phyloP scores from a whole-genome alignment of 2,888 invertebrate species.

The Lamproptera curius region DNA sequence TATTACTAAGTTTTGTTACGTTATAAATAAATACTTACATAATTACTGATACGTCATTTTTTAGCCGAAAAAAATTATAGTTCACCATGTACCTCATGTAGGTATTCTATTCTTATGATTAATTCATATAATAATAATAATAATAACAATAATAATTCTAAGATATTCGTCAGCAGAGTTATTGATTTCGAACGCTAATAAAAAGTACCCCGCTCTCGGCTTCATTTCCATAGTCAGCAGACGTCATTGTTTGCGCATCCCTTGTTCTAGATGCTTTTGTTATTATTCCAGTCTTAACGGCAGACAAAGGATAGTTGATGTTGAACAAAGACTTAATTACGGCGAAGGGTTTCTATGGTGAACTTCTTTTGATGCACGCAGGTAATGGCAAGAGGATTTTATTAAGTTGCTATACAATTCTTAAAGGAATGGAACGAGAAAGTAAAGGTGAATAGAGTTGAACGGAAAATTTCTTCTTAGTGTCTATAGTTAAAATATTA shows the following conservation, averaged over 20 bases:
- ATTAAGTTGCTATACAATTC: neutral
- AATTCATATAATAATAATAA: too few species aligned
- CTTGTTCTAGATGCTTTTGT: conserved; percentile 58
- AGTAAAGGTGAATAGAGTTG: too few species aligned
- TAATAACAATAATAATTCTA: too few species aligned
- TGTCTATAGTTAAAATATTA: too few species aligned
- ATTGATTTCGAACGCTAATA: conserved; percentile 33
- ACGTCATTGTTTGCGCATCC: conserved; percentile 66
- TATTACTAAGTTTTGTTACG: too few species aligned
- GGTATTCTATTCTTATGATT: too few species aligned
- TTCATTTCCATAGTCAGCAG: conserved; percentile 55
- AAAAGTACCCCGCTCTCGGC: conserved; percentile 40
- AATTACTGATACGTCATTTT: too few species aligned
- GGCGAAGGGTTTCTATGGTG: conserved; percentile 48
- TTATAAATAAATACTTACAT: too few species aligned
- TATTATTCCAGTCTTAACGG: conserved; percentile 52
- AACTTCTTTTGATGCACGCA: conserved; percentile 49
- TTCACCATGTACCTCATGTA: too few species aligned
- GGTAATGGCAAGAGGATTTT: conserved; percentile 4
- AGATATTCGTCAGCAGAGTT: conserved; percentile 7
- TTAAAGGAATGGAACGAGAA: too few species aligned
- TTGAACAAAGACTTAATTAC: conserved; percentile 69
- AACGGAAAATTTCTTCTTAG: too few species aligned
- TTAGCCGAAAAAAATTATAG: too few species aligned
- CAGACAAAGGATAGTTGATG: conserved; percentile 61